Conservation (phyloP, 1,140 invertebrate genomes). For the Tigriopus japonicus region DNA sequence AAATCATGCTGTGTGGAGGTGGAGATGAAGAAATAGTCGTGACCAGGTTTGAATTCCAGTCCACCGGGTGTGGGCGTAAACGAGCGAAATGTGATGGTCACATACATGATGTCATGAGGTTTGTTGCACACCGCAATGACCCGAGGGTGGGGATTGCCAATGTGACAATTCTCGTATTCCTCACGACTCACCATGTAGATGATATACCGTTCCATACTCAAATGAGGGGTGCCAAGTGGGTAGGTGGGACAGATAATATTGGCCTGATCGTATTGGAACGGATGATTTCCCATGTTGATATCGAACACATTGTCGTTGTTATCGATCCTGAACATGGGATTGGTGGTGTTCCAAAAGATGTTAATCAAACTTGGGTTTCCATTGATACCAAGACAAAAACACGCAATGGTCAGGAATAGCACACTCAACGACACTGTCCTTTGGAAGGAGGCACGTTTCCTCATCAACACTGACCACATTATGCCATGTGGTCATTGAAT, state of each 20-base stretch:
- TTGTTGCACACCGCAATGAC: slow-evolving; percentile 91
- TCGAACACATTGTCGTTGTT: slow-evolving; percentile 93
- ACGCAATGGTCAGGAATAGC: no score
- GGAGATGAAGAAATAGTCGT: slow-evolving; percentile 89
- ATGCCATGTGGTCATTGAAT: no score
- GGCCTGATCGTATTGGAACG: slow-evolving; percentile 85
- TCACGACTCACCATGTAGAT: slow-evolving; percentile 46
- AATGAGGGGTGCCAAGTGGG: slow-evolving; percentile 43
- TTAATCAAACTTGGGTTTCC: neutral
- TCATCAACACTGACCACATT: no score
- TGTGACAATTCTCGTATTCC: slow-evolving; percentile 83
- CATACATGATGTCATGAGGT: slow-evolving; percentile 79
- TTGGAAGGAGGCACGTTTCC: no score
- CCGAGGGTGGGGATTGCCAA: slow-evolving; percentile 75
- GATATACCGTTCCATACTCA: neutral
- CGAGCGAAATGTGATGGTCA: slow-evolving; percentile 86
- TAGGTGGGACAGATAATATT: slow-evolving; percentile 92
- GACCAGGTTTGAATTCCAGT: slow-evolving; percentile 76
- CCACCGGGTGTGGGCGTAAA: slow-evolving; percentile 88
- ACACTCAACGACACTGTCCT: no score
- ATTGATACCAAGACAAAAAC: no score
- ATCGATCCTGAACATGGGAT: slow-evolving; percentile 82
- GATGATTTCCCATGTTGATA: slow-evolving; percentile 77
- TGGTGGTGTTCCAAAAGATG: slow-evolving; percentile 11
- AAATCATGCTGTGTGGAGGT: slow-evolving; percentile 76